A percentile compares a stretch with the other conserved stretches of the same genome.
Evolutionary conservation across 1,140 invertebrate species (phyloP).

Genomic region (Diuraphis noxia): DNA sequence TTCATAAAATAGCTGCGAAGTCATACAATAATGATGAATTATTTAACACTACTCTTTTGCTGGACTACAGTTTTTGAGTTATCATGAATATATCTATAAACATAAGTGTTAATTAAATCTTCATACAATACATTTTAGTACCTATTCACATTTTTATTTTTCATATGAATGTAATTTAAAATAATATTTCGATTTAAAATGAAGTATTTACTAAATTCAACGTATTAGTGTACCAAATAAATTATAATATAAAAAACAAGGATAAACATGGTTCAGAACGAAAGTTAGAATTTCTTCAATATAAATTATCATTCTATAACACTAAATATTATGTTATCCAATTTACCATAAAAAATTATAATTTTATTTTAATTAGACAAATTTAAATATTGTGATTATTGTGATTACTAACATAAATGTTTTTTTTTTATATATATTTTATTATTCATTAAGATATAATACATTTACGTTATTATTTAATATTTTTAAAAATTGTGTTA

Average conservation of each 20-base stretch:
- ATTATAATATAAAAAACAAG: not conserved
- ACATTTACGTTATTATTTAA: not conserved
- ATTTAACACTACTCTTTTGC: not conserved
- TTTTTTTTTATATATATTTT: not conserved
- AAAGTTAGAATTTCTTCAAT: not conserved
- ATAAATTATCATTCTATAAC: not conserved
- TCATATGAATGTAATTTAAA: not conserved
- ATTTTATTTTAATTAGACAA: not conserved
- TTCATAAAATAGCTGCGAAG: not conserved
- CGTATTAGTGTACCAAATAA: not conserved
- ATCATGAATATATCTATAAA: conserved; percentile 18
- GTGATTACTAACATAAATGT: not conserved
- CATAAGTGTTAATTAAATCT: not conserved
- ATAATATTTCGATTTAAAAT: not conserved
- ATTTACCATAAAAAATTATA: not conserved
- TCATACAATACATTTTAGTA: not conserved
- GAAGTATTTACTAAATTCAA: not conserved
- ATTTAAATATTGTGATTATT: not conserved
- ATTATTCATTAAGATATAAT: not conserved
- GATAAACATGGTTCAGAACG: not conserved
- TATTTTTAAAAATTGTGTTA: not conserved
- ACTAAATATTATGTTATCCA: not conserved
- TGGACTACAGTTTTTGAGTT: not conserved
- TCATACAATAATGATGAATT: not conserved
- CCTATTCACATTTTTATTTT: not conserved